Conservation (phyloP, 2,888 invertebrate species). For the Apamea epomidion region DNA sequence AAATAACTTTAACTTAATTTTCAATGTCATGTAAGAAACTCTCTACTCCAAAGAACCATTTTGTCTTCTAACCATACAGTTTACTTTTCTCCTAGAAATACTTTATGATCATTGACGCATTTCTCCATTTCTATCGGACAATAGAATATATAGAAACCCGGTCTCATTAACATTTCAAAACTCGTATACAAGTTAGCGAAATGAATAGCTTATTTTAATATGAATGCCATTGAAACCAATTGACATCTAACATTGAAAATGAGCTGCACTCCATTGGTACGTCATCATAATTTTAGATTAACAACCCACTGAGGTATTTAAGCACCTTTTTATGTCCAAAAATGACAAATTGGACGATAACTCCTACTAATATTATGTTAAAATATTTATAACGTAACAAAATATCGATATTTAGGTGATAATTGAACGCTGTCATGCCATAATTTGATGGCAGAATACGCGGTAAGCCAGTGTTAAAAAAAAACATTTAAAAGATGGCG, state of each 20-base stretch:
- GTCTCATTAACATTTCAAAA: slow-evolving; percentile 30
- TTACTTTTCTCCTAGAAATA: slow-evolving; percentile 26
- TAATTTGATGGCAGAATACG: slow-evolving; percentile 35
- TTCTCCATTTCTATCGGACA: background rate
- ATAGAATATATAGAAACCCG: slow-evolving; percentile 38
- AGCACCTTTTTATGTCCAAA: slow-evolving; percentile 39
- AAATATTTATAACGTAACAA: slow-evolving; percentile 59
- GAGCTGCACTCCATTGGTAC: slow-evolving; percentile 15
- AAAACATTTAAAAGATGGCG: slow-evolving; percentile 11
- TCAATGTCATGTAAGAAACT: background rate
- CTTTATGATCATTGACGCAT: slow-evolving; percentile 12
- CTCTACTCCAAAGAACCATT: background rate
- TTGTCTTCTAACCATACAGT: background rate
- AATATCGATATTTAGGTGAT: slow-evolving; percentile 52
- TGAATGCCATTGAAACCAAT: slow-evolving; percentile 40
- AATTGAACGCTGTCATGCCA: slow-evolving; percentile 38
- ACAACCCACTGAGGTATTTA: slow-evolving; percentile 31
- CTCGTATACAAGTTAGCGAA: slow-evolving; percentile 16
- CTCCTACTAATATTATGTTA: slow-evolving; percentile 49
- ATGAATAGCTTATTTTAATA: slow-evolving; percentile 36
- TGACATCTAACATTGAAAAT: slow-evolving; percentile 41
- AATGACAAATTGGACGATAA: slow-evolving; percentile 55
- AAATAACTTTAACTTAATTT: background rate
- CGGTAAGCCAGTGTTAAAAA: slow-evolving; percentile 12
- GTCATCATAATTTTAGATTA: slow-evolving; percentile 44